phyloP scores from a whole-genome alignment of 2,888 invertebrate species.

The Drosophila pseudotakahashii region DNA sequence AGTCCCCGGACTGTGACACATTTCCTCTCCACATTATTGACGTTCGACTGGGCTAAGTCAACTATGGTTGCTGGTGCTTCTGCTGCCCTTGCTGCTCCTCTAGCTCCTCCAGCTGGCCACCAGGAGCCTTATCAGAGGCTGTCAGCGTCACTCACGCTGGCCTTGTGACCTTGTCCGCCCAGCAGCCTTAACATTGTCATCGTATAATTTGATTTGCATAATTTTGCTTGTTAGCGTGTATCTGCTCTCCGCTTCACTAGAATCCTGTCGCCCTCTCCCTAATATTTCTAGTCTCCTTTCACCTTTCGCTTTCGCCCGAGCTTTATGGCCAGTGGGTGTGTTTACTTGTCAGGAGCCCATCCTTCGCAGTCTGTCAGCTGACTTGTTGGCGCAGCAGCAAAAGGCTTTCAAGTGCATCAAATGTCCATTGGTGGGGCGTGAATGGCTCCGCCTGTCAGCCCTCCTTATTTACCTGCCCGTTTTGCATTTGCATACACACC shows the following conservation, averaged over 20 bases:
- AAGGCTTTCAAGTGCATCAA: slow-evolving; percentile 73
- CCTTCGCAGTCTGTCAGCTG: slow-evolving; percentile 59
- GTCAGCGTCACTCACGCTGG: slow-evolving; percentile 36
- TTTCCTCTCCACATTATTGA: slow-evolving; percentile 64
- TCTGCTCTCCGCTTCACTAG: slow-evolving; percentile 41
- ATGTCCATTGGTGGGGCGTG: slow-evolving; percentile 60
- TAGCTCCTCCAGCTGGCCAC: slow-evolving; percentile 8
- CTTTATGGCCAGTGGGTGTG: slow-evolving; percentile 24
- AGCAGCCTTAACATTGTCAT: slow-evolving; percentile 76
- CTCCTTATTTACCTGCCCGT: slow-evolving; percentile 31
- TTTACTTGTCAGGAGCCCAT: slow-evolving; percentile 50
- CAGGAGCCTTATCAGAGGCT: slow-evolving; percentile 32
- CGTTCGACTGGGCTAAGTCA: slow-evolving; percentile 50
- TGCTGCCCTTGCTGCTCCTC: not conserved
- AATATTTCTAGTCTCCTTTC: slow-evolving; percentile 25
- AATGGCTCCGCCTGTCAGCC: slow-evolving; percentile 30
- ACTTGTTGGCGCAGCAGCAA: slow-evolving; percentile 54
- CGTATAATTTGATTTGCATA: slow-evolving; percentile 82
- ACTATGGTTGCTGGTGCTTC: slow-evolving; percentile 21
- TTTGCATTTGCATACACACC: slow-evolving; percentile 43
- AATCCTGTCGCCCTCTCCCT: slow-evolving; percentile 11
- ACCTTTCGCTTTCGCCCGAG: slow-evolving; percentile 23
- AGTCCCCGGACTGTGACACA: slow-evolving; percentile 49
- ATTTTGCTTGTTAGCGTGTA: slow-evolving; percentile 70
- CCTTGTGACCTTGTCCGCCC: slow-evolving; percentile 51